Evolutionary conservation across 2,888 invertebrate genomes (phyloP), one percentile per base, ranked within the genome.

Genomic region (Sepiola atlantica): DNA sequence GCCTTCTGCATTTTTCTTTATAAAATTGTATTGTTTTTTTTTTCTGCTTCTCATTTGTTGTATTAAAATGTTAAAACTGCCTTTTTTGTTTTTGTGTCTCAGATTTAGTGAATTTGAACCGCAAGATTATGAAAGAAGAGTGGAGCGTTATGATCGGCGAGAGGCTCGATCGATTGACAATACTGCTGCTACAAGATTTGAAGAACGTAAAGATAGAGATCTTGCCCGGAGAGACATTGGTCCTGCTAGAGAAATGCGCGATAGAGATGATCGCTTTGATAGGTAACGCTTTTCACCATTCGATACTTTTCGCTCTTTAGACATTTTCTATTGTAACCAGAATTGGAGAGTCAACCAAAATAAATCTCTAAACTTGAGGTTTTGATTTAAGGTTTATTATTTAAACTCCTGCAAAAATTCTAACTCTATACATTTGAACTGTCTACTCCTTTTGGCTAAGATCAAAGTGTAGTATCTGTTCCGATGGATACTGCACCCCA

Each of bases 131-230:
- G 95, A 95, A 55, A 94, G 96, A 57, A 95, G 95, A 61, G 96
- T 95, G 55, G 95, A 96, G 54, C 91, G 95, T 20, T 96, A 96
- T 95, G 96, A 96, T 77, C 94, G 96, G 18, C 94, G 95, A 91
- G 95, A 95, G 55, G 92, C 55, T 10, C 55, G 93, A 93, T 55
- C 93, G 32, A 55, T 93, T 24, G 93, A 55, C 55, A 28, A 94
- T 93, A 24, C 90, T 57, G 54, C 92, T 61, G 95, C 94, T 0
- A 93, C 54, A 28, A 92, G 95, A 32, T 57, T 77, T 32, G 94
- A 94, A 8, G 92, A 93, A n/a, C 54, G 94, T 32, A 92, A 91
- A 91, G 94, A 93, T 35, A 61, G 95, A 91, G 91, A 94, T 14
- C 91, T 95, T 93, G 91, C 95, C 18, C 94, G 95, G 93, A 93